Conservation (phyloP, 2,797 vertebrate genomes). For the Thalassophryne amazonica region DNA sequence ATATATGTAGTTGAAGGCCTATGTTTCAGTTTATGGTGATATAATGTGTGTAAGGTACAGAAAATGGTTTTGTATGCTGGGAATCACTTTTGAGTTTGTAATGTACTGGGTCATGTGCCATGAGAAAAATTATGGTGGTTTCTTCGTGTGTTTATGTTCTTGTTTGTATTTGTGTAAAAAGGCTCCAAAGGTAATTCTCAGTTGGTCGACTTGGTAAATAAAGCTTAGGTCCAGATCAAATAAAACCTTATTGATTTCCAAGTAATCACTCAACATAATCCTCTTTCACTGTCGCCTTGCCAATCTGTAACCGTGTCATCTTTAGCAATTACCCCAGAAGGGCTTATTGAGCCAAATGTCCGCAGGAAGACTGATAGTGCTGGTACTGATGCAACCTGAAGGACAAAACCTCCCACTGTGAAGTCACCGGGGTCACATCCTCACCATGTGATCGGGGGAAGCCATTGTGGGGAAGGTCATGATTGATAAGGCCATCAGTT, state of each 20-base stretch:
- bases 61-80: no score
- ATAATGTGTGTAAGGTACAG: no score
- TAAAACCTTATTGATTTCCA: constrained; percentile 66
- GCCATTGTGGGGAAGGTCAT: constrained; percentile 47
- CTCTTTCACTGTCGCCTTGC: constrained; percentile 51
- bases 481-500: constrained; percentile 60
- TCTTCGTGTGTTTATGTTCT: neutral
- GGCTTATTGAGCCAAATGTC: constrained; percentile 52
- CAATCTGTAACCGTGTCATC: constrained; percentile 48
- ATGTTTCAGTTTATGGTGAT: no score
- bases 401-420: constrained; percentile 62
- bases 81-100: no score
- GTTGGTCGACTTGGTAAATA: constrained; percentile 22
- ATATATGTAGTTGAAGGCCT: no score
- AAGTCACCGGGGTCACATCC: constrained; percentile 52
- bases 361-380: constrained; percentile 48
- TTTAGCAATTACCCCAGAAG: constrained; percentile 34
- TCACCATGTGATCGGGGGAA: constrained; percentile 45
- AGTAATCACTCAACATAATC: constrained; percentile 66
- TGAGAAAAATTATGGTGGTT: no score
- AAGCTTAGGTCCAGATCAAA: constrained; percentile 34
- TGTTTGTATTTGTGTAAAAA: no score
- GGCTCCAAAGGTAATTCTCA: constrained; percentile 1
- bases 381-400: constrained; percentile 30
- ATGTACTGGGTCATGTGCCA: no score